Evolutionary conservation across 2,888 invertebrate genomes (phyloP).

Genomic region (Agonopterix heracliana): DNA sequence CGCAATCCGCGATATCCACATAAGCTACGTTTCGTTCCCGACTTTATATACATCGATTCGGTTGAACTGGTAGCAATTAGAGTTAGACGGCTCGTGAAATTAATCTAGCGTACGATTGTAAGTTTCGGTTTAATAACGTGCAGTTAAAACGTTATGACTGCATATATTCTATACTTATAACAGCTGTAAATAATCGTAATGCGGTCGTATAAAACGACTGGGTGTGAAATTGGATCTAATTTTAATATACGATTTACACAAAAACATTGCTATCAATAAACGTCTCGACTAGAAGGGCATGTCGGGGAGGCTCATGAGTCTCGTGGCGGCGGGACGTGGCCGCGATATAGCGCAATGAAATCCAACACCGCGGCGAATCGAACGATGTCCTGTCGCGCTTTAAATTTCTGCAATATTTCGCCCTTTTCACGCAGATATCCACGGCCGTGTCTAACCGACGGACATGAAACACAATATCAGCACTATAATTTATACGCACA

Average conservation of each 20-base stretch:
- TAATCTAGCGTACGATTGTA: conserved; percentile 6
- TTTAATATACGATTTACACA: conserved; percentile 51
- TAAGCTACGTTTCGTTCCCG: conserved; percentile 34
- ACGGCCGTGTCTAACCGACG: conserved; percentile 67
- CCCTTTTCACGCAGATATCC: conserved; percentile 74
- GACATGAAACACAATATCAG: conserved; percentile 75
- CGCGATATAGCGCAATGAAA: conserved; percentile 70
- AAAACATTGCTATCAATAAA: conserved; percentile 63
- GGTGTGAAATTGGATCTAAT: conserved; percentile 44
- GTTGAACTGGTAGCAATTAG: conserved; percentile 8
- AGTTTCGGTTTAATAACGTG: conserved; percentile 30
- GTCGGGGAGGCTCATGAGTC: conserved; percentile 52
- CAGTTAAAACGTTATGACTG: conserved; percentile 38
- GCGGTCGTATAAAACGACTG: conserved; percentile 28
- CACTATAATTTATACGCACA: conserved; percentile 68
- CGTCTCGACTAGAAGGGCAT: conserved; percentile 42
- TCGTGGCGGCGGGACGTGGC: conserved; percentile 37
- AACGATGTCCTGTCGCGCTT: conserved; percentile 72
- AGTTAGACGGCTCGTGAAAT: conserved; percentile 6
- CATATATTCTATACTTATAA: conserved; percentile 21
- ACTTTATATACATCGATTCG: conserved; percentile 26
- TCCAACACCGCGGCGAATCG: conserved; percentile 73
- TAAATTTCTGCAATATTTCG: conserved; percentile 75
- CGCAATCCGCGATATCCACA: conserved; percentile 33
- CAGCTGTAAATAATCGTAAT: conserved; percentile 20